Base-by-base conservation (phyloP, 2,113 vertebrate genomes). In the Laterallus jamaicensis region DNA sequence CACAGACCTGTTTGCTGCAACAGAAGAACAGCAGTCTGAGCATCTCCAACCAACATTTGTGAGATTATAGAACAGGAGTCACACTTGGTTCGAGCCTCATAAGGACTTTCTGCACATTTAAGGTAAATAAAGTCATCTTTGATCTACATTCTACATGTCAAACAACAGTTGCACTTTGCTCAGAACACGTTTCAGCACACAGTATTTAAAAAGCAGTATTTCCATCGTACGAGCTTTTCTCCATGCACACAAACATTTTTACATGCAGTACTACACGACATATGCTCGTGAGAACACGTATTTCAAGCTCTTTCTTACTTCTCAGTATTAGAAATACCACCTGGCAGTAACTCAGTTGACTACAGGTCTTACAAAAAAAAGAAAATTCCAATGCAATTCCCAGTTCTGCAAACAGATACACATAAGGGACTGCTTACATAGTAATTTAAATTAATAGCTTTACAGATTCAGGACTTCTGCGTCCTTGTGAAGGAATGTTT, bases 231-330 rank as follows among this genome's bases (percentile, higher is more conserved):
- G 80, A 90, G 87, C 88, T 94, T 93, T 95, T 95, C 88, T 93
- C 89, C 93, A 96, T 96, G 96, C 96, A 96, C 93, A 97, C 90
- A 95, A 89, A 96, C 77, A 93, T 75, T 93, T 87, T 95, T 93
- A 96, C 91, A 96, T 96, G 95, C 92, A 96, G 68, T 91, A 91
- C 92, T 52, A 90, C 83, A 82, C 63, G 77, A 95, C 92, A 96
- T 60, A 84, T 6, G 86, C 88, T 95, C 62, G 42, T 82, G 42
- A 92, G 49, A 93, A 96, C 67, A 91, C 74, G 94, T 82, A 39
- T 16, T 89, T 78, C 32, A 86, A 47, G 42, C 42, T 90, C 90
- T 92, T 70, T 92, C 90, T 95, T 86, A 49, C 83, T 92, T 88
- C 80, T 75, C 86, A 54, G 52, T 25, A 93, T 92, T 56, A 91